Evolutionary conservation across 2,113 vertebrate genomes (phyloP).

Genomic region (Eretmochelys imbricata): DNA sequence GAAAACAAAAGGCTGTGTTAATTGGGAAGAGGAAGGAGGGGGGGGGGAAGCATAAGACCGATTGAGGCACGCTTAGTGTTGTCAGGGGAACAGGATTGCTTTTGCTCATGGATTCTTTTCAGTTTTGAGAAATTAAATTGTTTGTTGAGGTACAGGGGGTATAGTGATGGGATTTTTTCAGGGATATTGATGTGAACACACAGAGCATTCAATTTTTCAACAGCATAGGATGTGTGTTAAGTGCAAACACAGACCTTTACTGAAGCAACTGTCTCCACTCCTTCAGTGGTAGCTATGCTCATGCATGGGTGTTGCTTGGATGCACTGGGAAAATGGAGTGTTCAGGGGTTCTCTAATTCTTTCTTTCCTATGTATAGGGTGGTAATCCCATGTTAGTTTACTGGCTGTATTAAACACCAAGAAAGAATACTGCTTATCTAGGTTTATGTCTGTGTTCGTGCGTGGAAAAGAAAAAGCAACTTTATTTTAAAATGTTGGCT

Average conservation of each 20-base stretch:
- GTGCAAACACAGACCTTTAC: not conserved
- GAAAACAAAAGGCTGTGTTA: slow-evolving; percentile 27
- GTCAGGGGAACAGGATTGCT: slow-evolving; percentile 41
- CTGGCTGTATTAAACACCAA: not conserved
- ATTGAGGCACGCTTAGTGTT: not conserved
- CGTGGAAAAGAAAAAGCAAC: not conserved
- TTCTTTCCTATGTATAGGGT: not conserved
- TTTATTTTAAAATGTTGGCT: not conserved
- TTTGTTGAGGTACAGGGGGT: not conserved
- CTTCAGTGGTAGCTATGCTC: not conserved
- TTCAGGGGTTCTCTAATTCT: not conserved
- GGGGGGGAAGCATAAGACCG: not conserved
- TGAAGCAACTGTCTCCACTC: not conserved
- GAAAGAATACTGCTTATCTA: not conserved
- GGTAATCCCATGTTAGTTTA: not conserved
- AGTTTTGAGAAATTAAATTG: not conserved
- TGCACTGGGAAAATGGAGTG: not conserved
- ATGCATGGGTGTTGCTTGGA: not conserved
- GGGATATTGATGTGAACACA: not conserved
- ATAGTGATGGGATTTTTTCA: not conserved
- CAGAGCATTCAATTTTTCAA: not conserved
- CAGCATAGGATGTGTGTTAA: not conserved
- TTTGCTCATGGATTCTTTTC: slow-evolving; percentile 1
- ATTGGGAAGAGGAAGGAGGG: slow-evolving; percentile 25
- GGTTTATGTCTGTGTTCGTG: not conserved